A percentile compares a stretch with the other conserved stretches of the same genome.
These are phyloP conservation scores for Bombus haemorrhoidalis DNA, from an alignment of 1,140 invertebrate genomes.

Conservation along the genomic window DNA sequence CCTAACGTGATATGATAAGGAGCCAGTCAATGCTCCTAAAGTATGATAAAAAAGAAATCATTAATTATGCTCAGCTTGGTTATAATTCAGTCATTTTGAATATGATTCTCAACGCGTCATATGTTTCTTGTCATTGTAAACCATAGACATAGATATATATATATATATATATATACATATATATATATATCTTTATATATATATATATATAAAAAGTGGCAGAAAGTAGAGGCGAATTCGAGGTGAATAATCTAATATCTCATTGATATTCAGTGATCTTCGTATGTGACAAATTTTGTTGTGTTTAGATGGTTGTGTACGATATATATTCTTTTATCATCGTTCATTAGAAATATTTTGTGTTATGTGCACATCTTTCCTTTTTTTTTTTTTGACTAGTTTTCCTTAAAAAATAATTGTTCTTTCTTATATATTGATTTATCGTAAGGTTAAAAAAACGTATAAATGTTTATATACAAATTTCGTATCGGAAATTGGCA, in stretches of 20 bases:
- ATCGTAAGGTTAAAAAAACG: slow-evolving; percentile 1
- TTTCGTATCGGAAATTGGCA: slow-evolving; percentile 56
- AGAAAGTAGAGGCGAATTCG: slow-evolving; percentile 11
- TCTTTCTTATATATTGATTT: slow-evolving; percentile 18
- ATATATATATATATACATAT: no score
- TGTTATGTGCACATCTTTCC: slow-evolving; percentile 26
- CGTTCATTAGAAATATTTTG: slow-evolving; percentile 20
- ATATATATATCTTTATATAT: not conserved
- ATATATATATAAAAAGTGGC: not conserved
- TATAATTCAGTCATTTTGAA: slow-evolving; percentile 19
- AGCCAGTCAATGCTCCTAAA: not conserved
- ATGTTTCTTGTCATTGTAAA: not conserved
- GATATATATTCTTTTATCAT: slow-evolving; percentile 31
- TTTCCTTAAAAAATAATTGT: slow-evolving; percentile 10
- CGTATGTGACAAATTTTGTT: slow-evolving; percentile 19
- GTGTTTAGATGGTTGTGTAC: slow-evolving; percentile 4
- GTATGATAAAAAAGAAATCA: slow-evolving; percentile 1
- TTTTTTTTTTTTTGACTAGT: slow-evolving; percentile 14
- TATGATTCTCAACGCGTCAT: slow-evolving; percentile 4
- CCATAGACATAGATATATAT: not conserved
- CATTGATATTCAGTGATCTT: slow-evolving; percentile 1
- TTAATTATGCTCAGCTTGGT: slow-evolving; percentile 7
- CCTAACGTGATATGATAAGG: slow-evolving; percentile 10
- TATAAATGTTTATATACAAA: slow-evolving; percentile 53
- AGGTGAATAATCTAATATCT: not conserved